Percentiles rank a stretch among this genome's conserved stretches.
Conservation (phyloP, 2,888 invertebrate species). For the Zele albiditarsus region DNA sequence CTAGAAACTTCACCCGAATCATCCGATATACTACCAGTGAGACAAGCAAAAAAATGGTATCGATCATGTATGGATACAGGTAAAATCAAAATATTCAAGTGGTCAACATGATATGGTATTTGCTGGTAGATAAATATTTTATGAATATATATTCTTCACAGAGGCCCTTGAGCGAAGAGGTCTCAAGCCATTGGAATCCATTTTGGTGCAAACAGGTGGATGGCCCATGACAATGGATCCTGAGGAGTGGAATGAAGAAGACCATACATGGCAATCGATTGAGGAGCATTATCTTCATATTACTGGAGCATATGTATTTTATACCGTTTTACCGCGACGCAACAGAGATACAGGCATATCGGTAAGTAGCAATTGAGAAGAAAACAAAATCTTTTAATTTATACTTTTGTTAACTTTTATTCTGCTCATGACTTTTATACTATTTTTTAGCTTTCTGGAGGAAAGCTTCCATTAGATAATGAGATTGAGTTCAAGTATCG, state of each 20-base stretch:
- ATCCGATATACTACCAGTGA: constrained; percentile 54
- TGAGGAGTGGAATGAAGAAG: constrained; percentile 55
- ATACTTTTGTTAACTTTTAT: not conserved
- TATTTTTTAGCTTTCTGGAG: constrained; percentile 26
- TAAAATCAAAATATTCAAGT: constrained; percentile 22
- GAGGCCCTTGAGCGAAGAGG: constrained; percentile 51
- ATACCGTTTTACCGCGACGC: not conserved
- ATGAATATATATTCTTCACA: constrained; percentile 2
- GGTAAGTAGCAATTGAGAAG: not conserved
- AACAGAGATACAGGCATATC: not conserved
- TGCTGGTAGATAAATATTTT: too few species aligned
- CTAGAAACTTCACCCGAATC: constrained; percentile 37
- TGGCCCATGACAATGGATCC: constrained; percentile 59
- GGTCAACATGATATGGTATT: too few species aligned
- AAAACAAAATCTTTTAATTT: not conserved
- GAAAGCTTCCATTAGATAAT: constrained; percentile 33
- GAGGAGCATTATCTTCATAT: constrained; percentile 55
- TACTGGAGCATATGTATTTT: constrained; percentile 45
- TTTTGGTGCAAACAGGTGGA: constrained; percentile 55
- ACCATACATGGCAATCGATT: constrained; percentile 55
- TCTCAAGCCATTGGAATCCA: constrained; percentile 54
- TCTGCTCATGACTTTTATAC: not conserved
- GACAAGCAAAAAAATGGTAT: constrained; percentile 55
- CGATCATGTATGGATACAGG: constrained; percentile 56
- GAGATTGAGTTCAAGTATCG: constrained; percentile 28